phyloP scores from a whole-genome alignment of 2,113 vertebrate species.

The Alectura lathami region DNA sequence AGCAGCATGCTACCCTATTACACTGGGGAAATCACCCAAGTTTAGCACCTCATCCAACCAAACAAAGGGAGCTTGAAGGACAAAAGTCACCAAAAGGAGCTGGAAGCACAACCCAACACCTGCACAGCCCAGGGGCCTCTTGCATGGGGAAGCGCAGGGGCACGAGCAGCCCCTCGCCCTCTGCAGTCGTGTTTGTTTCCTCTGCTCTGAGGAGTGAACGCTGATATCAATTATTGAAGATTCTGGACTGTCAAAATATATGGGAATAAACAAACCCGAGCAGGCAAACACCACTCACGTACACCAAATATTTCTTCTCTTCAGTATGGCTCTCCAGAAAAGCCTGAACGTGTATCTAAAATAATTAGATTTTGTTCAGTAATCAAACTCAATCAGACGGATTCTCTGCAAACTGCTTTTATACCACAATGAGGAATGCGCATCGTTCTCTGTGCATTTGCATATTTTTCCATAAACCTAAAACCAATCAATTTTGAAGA shows the following conservation, averaged over 20 bases:
- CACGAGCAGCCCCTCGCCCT: fast-evolving
- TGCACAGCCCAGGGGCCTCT: fast-evolving
- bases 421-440: conserved; percentile 71
- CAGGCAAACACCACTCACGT: conserved; percentile 37
- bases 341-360: conserved; percentile 64
- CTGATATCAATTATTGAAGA: background rate
- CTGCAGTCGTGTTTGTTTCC: fast-evolving
- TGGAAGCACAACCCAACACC: fast-evolving
- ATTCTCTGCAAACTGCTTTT: conserved; percentile 76
- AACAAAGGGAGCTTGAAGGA: background rate
- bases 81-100: background rate
- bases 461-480: conserved; percentile 85
- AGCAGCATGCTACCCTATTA: fast-evolving
- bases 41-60: background rate
- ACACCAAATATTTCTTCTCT: conserved; percentile 61
- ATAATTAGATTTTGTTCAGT: conserved; percentile 81
- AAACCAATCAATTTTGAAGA: conserved; percentile 86
- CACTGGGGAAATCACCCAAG: fast-evolving
- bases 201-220: background rate
- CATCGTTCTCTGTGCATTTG: conserved; percentile 68
- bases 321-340: conserved; percentile 63
- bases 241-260: conserved; percentile 47
- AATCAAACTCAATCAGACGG: conserved; percentile 80
- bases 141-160: fast-evolving
- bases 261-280: conserved; percentile 42